Percentiles rank a stretch among this genome's conserved stretches.
These are phyloP conservation scores for Potamarius usumacintae DNA, from an alignment of 2,113 vertebrate species.

Conservation along the genomic window DNA sequence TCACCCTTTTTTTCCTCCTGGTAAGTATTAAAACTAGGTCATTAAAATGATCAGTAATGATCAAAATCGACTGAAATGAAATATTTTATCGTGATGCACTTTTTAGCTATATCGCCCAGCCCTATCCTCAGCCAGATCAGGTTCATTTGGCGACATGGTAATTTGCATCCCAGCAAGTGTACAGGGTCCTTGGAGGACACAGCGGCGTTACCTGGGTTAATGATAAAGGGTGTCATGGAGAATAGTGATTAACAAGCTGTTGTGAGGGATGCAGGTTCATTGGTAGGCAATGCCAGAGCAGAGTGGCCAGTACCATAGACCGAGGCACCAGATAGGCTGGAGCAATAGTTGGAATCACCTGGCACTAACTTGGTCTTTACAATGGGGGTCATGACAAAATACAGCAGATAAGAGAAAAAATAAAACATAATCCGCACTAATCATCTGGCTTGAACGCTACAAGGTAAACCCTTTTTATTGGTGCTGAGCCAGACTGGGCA, in stretches of 20 bases:
- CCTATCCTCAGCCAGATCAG: no score
- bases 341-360: not conserved
- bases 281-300: not conserved
- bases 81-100: no score
- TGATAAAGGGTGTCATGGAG: not conserved
- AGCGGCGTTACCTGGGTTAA: not conserved
- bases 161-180: not conserved
- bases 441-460: no score
- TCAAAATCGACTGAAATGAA: no score
- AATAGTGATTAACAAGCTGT: not conserved
- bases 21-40: no score
- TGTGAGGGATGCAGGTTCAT: not conserved
- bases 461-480: not conserved
- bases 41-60: no score
- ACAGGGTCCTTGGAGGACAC: not conserved
- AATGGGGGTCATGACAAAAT: not conserved
- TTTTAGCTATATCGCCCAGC: no score
- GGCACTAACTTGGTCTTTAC: not conserved
- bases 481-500: not conserved
- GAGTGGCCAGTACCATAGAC: not conserved
- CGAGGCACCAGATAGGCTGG: not conserved
- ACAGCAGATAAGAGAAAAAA: not conserved
- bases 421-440: not conserved
- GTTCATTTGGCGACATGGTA: not conserved
- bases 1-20: no score